phyloP scores from a whole-genome alignment of 2,113 vertebrate genomes.

The Motacilla alba region DNA sequence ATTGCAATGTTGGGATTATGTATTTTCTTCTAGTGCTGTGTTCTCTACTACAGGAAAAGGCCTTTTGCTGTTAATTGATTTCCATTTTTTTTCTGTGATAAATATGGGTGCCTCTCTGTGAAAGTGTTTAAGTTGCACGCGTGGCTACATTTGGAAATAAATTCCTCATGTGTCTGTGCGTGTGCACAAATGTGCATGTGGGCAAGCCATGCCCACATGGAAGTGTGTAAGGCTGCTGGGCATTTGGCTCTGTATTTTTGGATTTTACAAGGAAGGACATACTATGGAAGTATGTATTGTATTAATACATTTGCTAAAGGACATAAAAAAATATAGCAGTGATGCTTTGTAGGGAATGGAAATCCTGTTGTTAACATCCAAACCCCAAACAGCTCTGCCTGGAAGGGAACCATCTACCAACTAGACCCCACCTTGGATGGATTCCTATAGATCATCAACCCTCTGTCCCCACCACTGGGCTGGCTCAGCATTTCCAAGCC shows the following conservation, averaged over 20 bases:
- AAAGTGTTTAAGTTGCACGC: background rate
- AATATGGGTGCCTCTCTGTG: background rate
- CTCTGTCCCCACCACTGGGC: background rate
- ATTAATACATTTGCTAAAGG: background rate
- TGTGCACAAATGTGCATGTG: accelerated
- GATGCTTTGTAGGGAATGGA: background rate
- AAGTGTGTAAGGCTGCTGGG: background rate
- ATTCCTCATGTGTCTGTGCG: background rate
- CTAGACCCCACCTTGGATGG: background rate
- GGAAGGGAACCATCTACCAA: background rate
- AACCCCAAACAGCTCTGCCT: background rate
- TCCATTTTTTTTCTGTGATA: background rate
- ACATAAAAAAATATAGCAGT: background rate
- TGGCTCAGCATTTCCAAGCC: background rate
- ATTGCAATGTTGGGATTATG: background rate
- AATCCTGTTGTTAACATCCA: background rate
- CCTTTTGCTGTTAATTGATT: background rate
- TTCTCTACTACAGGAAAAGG: background rate
- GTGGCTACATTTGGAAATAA: background rate
- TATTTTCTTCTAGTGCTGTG: background rate
- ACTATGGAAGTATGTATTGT: background rate
- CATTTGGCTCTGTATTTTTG: background rate
- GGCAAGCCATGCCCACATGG: background rate
- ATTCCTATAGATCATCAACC: background rate
- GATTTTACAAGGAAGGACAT: background rate